These are phyloP conservation scores for Spodoptera frugiperda DNA, from an alignment of 1,140 invertebrate species.

Conservation along the genomic window DNA sequence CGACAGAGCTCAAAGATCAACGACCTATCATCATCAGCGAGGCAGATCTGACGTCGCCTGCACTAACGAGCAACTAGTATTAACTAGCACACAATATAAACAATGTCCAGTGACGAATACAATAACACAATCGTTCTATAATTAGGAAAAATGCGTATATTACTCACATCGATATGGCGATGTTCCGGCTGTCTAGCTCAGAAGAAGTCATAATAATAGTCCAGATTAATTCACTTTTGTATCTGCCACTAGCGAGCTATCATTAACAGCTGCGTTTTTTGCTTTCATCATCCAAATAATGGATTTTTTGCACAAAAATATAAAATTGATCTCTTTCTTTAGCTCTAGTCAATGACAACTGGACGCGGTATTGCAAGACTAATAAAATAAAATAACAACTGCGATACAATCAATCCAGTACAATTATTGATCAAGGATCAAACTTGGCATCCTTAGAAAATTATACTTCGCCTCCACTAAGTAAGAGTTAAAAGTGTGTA, in stretches of 20 bases:
- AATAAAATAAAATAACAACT: conserved; percentile 1
- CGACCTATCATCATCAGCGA: conserved; percentile 50
- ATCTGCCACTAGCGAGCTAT: conserved; percentile 64
- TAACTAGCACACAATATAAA: conserved; percentile 43
- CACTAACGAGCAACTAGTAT: conserved; percentile 1
- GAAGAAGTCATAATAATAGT: conserved; percentile 75
- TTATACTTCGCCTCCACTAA: too few relatives aligned
- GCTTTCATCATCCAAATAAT: conserved; percentile 81
- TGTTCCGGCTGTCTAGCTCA: conserved; percentile 79
- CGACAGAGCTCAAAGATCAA: conserved; percentile 51
- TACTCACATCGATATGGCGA: conserved; percentile 82
- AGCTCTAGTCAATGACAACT: conserved; percentile 58
- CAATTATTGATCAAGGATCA: too few relatives aligned
- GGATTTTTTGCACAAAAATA: conserved; percentile 77
- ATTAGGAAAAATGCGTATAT: conserved; percentile 59
- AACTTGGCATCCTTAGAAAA: too few relatives aligned
- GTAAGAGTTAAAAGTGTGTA: not conserved
- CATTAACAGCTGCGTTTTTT: conserved; percentile 71
- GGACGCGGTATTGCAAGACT: not conserved
- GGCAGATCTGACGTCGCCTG: not conserved
- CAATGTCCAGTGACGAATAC: conserved; percentile 47
- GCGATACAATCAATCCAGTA: too few relatives aligned
- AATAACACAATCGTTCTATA: conserved; percentile 58
- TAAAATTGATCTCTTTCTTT: conserved; percentile 63
- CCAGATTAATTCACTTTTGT: conserved; percentile 64